Base-by-base conservation (phyloP, 1,140 invertebrate genomes). In the Lysiphlebus fabarum region DNA sequence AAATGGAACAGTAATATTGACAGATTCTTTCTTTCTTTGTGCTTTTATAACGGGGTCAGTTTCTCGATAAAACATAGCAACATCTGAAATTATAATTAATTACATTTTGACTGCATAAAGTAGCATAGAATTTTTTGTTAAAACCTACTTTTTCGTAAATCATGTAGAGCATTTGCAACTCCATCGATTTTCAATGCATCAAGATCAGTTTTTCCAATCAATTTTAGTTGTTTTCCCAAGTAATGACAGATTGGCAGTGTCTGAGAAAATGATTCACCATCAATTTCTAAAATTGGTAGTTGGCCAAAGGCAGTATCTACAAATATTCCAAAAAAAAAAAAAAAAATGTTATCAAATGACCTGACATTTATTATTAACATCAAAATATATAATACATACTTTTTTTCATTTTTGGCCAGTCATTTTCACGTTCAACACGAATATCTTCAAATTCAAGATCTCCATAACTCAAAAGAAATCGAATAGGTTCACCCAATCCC, bases 401-500 rank as follows among this genome's bases (percentile, higher is more conserved):
- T 60, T 74, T 70, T 68, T 85, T 85, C 14, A 79, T 71, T 49
- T 73, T 61, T 5, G 70, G 68, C 82, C 83, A 86, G 33, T 81
- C 70, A n/a, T 56, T 58, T 45, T 66, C 64, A 62, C 65, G 64
- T 44, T 64, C 62, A 6, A 86, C 78, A 53, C 85, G 79, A 17
- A 81, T 74, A 77, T 90, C 88, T 73, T 89, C 85, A 71, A 85
- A 90, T 42, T 83, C 78, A 51, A 85, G 72, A 43, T 77, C 82
- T 9, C 84, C 82, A 64, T 89, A 87, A 34, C 81, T 82, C 51
- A 90, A 76, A 11, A 91, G 73, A 59, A 85, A 84, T 57, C 89
- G 80, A 59, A 88, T 83, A 4, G 86, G 82, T 70, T 91, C 87
- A 14, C 81, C 87, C 33, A 89, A 71, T 8, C 85, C 87, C 72